phyloP scores from a whole-genome alignment of 2,888 invertebrate species.

The Drosophila stalkeri region DNA sequence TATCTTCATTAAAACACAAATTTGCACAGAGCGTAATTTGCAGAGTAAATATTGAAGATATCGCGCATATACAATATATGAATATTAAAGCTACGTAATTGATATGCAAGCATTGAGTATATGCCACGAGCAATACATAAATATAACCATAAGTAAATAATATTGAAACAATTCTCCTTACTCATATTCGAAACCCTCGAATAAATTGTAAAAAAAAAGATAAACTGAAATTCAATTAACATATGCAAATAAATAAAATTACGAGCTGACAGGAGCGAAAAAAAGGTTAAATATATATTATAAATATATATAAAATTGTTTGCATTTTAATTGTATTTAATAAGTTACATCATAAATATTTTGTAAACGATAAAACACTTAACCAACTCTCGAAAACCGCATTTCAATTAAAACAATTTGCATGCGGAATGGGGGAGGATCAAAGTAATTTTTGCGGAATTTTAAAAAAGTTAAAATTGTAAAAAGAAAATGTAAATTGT shows the following conservation, averaged over 20 bases:
- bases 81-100: constrained; percentile 51
- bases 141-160: constrained; percentile 19
- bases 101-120: constrained; percentile 31
- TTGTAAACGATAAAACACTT: background rate
- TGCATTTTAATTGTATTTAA: background rate
- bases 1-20: constrained; percentile 43
- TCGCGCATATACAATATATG: constrained; percentile 15
- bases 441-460: background rate
- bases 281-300: background rate
- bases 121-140: background rate
- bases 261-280: background rate
- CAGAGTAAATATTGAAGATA: constrained; percentile 49
- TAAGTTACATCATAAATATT: background rate
- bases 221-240: constrained; percentile 28
- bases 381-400: background rate
- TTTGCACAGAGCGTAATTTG: constrained; percentile 51
- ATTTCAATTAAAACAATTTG: background rate
- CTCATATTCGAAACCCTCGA: constrained; percentile 1
- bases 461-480: too few species aligned
- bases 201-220: background rate
- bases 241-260: constrained; percentile 11
- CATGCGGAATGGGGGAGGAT: background rate
- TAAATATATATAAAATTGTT: background rate
- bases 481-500: too few species aligned
- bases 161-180: constrained; percentile 5